Evolutionary conservation across 2,888 invertebrate genomes (phyloP), one percentile per base, ranked within the genome.

Genomic region (Brachylomia viminalis): DNA sequence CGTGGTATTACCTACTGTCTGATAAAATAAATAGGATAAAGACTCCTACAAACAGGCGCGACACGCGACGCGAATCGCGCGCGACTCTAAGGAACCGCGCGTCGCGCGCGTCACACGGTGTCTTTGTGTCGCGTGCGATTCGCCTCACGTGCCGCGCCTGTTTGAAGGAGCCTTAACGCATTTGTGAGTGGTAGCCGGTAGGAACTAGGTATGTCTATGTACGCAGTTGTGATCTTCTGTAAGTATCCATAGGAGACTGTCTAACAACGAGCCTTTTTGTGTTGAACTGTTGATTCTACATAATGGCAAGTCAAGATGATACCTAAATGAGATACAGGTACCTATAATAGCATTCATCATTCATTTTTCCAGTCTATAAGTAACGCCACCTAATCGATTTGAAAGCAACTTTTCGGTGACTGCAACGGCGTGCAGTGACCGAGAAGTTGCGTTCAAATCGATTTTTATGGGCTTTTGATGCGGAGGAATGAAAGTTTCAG

Each of bases 351-450:
- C 27, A 49, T 75, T 52, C 13, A 49, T 59, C 2, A 33, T 52
- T 76, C 7, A 61, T 77, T 42, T n/a, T 13, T 78, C 13, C 33
- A 33, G 54, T 42, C 42, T 17, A 23, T 20, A 45, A 49, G 58
- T 23, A 42, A 42, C 13, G 30, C 17, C 4, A 7, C 5, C 7
- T 7, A n/a, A n/a, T n/a, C n/a, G n/a, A n/a, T n/a, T n/a, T n/a
- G n/a, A n/a, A n/a, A n/a, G n/a, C n/a, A n/a, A n/a, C n/a, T n/a
- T n/a, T n/a, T n/a, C n/a, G n/a, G n/a, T n/a, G n/a, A n/a, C n/a
- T n/a, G n/a, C n/a, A n/a, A n/a, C n/a, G n/a, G n/a, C n/a, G 20
- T 52, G 52, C 77, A 54, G 33, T 38, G 27, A 56, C 68, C 79
- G 38, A 67, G 23, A 30, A 47, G 10, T 56, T n/a, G 23, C 27